Conservation (phyloP, 2,888 invertebrate genomes). For the Eilema sororculum region DNA sequence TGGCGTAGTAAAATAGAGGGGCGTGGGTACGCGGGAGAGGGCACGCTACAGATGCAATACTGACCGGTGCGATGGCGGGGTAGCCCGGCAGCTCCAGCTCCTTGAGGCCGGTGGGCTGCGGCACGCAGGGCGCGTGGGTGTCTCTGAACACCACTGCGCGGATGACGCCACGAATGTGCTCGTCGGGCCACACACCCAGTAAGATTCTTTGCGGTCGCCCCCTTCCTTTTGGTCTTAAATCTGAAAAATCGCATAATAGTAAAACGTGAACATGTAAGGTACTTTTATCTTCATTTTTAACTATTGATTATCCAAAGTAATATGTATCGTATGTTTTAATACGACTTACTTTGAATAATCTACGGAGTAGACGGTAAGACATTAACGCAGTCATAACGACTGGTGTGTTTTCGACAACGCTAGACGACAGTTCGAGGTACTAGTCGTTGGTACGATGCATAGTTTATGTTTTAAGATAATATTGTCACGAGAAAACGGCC, state of each 20-base stretch:
- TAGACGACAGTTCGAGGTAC: neutral
- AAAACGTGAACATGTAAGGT: constrained; percentile 80
- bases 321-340: neutral
- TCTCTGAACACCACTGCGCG: constrained; percentile 97
- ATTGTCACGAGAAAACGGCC: constrained; percentile 16
- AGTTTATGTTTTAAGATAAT: neutral
- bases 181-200: constrained; percentile 97
- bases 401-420: neutral
- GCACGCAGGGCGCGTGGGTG: constrained; percentile 90
- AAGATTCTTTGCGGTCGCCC: constrained; percentile 96
- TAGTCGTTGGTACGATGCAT: constrained; percentile 27
- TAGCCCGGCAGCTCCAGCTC: constrained; percentile 88
- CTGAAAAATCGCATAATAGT: constrained; percentile 87
- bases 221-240: constrained; percentile 96
- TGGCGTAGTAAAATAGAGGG: constrained; percentile 21
- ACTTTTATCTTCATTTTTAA: constrained; percentile 33
- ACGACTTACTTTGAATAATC: constrained; percentile 9
- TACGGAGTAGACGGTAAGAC: neutral
- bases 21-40: constrained; percentile 14
- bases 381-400: neutral
- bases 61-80: constrained; percentile 81
- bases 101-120: constrained; percentile 90
- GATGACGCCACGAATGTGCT: constrained; percentile 96
- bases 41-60: constrained; percentile 61
- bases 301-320: constrained; percentile 13